Evolutionary conservation across 23 tunicate species (phyloP), one percentile per base, ranked within the genome.

Genomic region (Diplosoma virens): DNA sequence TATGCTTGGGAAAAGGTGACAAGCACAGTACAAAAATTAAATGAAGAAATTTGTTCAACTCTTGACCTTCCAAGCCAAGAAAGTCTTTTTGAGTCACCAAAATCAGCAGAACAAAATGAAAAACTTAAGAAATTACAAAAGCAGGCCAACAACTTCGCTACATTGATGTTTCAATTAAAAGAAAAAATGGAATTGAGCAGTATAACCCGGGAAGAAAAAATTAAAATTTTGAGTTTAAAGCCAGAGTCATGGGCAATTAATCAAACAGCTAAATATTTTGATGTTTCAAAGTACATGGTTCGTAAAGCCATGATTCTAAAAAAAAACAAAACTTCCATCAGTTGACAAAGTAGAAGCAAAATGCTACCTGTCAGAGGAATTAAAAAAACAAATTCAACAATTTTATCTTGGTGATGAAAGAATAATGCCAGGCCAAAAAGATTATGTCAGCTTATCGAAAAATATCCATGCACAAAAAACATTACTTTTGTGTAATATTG

Each of bases 361-460:
- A 67, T 2, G 9, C 52, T 17, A 35, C 35, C 3, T 67, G 3
- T 17, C 32, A 3, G 74, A 67, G 17, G 52, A 35, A 67, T 16
- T 30, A 7, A 63, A 34, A 67, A 16, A 67, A 35, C 18, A 27
- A 9, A 67, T 18, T 34, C 35, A 52, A 34, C n/a, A n/a, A 2
- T 36, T 67, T 34, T 34, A 33, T 21, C 52, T 67, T 67, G 50
- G 35, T 35, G 52, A 67, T 11, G 25, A 67, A 16, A 35, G 74
- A 67, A 33, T 33, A 22, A 67, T 67, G 74, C 74, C 74, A 67
- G 74, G 74, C 11, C 52, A 33, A 67, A 67, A 67, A 67, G 52
- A 34, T 34, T 16, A 33, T 16, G 74, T 67, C 20, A 67, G 74
- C 35, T 3, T 33, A 3, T 11, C n/a, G 6, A 63, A 7, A 5